phyloP scores from a whole-genome alignment of 1,140 invertebrate species.

The Parapsyche elsis region DNA sequence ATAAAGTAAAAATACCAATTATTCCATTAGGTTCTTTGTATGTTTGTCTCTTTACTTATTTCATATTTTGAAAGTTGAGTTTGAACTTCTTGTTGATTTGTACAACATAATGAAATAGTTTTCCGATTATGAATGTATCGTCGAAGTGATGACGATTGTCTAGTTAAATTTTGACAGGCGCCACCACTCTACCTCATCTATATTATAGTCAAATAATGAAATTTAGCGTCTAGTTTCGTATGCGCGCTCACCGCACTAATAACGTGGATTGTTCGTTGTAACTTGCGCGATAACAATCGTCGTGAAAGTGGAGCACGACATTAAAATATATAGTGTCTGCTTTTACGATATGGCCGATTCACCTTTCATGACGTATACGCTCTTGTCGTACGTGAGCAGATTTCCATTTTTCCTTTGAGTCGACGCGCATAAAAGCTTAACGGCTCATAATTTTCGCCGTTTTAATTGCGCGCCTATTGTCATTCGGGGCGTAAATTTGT shows the following conservation, averaged over 20 bases:
- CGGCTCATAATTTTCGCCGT: slow-evolving; percentile 33
- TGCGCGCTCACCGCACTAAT: not conserved
- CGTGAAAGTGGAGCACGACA: slow-evolving; percentile 18
- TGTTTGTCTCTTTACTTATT: too few relatives aligned
- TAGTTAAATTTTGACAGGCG: too few relatives aligned
- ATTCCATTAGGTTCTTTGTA: too few relatives aligned
- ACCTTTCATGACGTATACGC: slow-evolving; percentile 20
- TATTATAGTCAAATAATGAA: too few relatives aligned
- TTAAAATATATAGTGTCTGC: slow-evolving; percentile 17
- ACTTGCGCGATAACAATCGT: slow-evolving; percentile 19
- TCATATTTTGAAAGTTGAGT: too few relatives aligned
- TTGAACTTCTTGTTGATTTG: too few relatives aligned
- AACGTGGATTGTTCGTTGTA: not conserved
- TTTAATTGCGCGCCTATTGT: slow-evolving; percentile 43
- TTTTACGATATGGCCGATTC: slow-evolving; percentile 18
- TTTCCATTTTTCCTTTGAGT: slow-evolving; percentile 25
- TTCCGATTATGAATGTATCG: too few relatives aligned
- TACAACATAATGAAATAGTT: too few relatives aligned
- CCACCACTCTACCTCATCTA: too few relatives aligned
- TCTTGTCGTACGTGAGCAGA: slow-evolving; percentile 20
- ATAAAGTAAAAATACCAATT: too few relatives aligned
- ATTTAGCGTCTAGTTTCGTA: too few relatives aligned
- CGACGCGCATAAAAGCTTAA: slow-evolving; percentile 35
- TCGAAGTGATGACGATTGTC: too few relatives aligned
- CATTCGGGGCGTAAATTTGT: slow-evolving; percentile 16